These are phyloP conservation scores for Pammene aurita DNA, from an alignment of 2,888 invertebrate species.

Conservation along the genomic window DNA sequence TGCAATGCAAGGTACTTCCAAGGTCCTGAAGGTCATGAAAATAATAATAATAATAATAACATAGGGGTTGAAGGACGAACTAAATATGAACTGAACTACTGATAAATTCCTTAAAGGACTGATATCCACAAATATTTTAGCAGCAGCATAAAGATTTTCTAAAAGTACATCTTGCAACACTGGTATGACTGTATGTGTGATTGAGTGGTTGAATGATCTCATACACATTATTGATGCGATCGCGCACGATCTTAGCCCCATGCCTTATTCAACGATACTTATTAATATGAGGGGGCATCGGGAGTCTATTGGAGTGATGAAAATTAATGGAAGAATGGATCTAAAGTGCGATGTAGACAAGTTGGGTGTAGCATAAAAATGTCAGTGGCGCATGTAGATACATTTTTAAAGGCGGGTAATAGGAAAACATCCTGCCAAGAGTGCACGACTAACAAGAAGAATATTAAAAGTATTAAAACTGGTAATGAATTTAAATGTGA, in stretches of 20 bases:
- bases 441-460: no score
- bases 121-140: not conserved
- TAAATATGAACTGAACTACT: no score
- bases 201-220: slow-evolving; percentile 54
- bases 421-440: no score
- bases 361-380: no score
- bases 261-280: slow-evolving; percentile 42
- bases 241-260: slow-evolving; percentile 46
- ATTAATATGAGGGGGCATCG: slow-evolving; percentile 25
- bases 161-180: not conserved
- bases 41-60: no score
- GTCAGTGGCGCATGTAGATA: no score
- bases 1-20: no score
- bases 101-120: not conserved
- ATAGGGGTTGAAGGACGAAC: no score
- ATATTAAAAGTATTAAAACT: no score
- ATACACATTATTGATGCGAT: slow-evolving; percentile 50
- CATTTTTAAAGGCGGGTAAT: no score
- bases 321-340: slow-evolving; percentile 22
- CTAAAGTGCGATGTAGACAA: not conserved
- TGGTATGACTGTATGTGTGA: slow-evolving; percentile 40
- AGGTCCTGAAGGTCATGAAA: no score
- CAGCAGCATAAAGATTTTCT: not conserved
- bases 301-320: slow-evolving; percentile 16
- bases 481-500: no score